Evolutionary conservation across 2,888 invertebrate genomes (phyloP), one percentile per base, ranked within the genome.

Genomic region (Brachyptera putata): DNA sequence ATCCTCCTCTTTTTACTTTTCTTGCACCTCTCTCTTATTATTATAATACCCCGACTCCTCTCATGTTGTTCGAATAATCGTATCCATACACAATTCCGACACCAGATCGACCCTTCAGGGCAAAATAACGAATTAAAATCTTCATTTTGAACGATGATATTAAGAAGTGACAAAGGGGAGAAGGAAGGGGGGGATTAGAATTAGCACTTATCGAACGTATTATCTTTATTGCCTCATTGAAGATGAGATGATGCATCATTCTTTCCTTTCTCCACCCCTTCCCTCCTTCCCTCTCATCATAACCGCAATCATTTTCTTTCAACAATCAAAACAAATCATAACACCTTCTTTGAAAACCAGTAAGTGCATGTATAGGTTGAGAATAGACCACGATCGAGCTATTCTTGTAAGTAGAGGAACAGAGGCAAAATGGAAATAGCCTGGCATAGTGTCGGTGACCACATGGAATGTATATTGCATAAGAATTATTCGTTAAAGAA

Each of bases 1-100:
- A 41, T 59, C 39, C 26, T 37, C 21, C 36, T 36, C 59, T 26
- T 55, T 43, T 41, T 55, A 53, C 39, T 46, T 53, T 34, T 59
- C 30, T 22, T 34, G 16, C 34, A 9, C 53, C 41, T 53, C 59
- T 59, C 39, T 53, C 53, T 53, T 50, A 16, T 14, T 50, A 50
- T 48, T n/a, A n/a, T n/a, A n/a, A n/a, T n/a, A n/a, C n/a, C n/a
- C n/a, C n/a, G 46, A 21, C 46, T 21, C 46, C 22, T 9, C 39
- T 9, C 30, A 30, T 11, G 5, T 30, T 30, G 30, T 30, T 30
- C 11, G 30, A 30, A 30, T 5, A 5, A 30, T 30, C 30, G 30
- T 30, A 30, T 5, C 5, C 30, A 30, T 30, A 7, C 11, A 11
- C 5, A 11, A 30, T 30, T 30, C 30, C n/a, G 11, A 5, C 30